Conservation (phyloP, 64 coral and sea anemone species). For the Anthopleura sola region DNA sequence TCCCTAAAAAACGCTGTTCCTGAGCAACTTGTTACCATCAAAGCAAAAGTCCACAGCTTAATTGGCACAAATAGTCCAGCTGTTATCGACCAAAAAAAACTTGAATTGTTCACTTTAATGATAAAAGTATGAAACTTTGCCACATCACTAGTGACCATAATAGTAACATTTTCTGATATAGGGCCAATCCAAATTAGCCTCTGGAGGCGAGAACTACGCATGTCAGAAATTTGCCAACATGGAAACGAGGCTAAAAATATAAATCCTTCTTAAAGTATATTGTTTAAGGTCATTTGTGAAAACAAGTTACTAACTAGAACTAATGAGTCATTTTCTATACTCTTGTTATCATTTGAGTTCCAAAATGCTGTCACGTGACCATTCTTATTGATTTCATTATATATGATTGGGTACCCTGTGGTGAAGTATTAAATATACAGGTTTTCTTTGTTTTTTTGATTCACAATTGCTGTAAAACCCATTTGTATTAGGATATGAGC, state of each 20-base stretch:
- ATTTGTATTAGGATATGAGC: too few species aligned
- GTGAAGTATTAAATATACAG: too few species aligned
- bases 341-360: too few species aligned
- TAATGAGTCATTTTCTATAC: too few species aligned
- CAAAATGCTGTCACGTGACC: too few species aligned
- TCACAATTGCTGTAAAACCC: too few species aligned
- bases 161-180: constrained; percentile 56
- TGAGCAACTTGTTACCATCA: constrained; percentile 46
- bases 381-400: too few species aligned
- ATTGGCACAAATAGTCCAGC: constrained; percentile 11
- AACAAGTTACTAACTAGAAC: too few species aligned
- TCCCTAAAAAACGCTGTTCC: constrained; percentile 48
- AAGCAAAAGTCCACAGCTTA: constrained; percentile 33
- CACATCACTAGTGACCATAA: constrained; percentile 25
- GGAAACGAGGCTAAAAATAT: constrained; percentile 62
- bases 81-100: constrained; percentile 2
- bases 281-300: too few species aligned
- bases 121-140: constrained; percentile 63
- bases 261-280: constrained; percentile 19
- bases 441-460: too few species aligned
- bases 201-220: constrained; percentile 48
- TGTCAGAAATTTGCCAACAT: constrained; percentile 32
- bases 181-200: constrained; percentile 50
- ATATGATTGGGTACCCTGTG: too few species aligned
- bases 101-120: constrained; percentile 35